Base-by-base conservation (phyloP, 2,888 invertebrate genomes). In the Dynastes maya region DNA sequence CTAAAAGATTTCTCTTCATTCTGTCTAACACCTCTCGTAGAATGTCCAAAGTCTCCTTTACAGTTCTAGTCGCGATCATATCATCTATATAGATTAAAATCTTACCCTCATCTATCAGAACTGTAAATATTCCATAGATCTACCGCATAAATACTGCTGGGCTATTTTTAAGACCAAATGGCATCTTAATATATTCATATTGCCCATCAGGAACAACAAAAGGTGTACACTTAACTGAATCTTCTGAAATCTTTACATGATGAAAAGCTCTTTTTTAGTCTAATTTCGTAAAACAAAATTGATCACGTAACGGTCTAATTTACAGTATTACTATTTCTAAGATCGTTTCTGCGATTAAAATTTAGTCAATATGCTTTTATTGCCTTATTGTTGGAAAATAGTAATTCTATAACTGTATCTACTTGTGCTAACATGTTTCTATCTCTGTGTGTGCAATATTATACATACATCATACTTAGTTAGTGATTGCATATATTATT, bases 261-360 rank as follows among this genome's bases (percentile, higher is more conserved):
- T 79, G 53, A 32, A 79, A 79, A 40, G 76, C 76, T 16, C n/a
- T 68, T 68, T 45, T 70, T 45, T 51, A 49, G 45, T 70, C 22
- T 49, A 70, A 45, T 27, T 51, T 16, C n/a, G 32, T 70, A 51
- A 70, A 68, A 11, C 51, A 51, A 70, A 22, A 70, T 29, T 70
- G 8, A 27, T 70, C 45, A 70, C 22, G 51, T 16, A 76, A 16
- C 16, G 16, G 16, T 16, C 16, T 16, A 16, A 16, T 16, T 16
- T 16, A 16, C 16, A 16, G 0, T 16, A 16, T 16, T 16, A 16
- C 16, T 16, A 16, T 16, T 16, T 16, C 16, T 16, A 16, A 16
- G 16, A 16, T 16, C 16, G 16, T 16, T 16, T 16, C 16, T 16
- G 16, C 16, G 16, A 16, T 16, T 16, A 16, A 16, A 16, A 16